Conservation (phyloP, 2,888 invertebrate species). For the Cosmopolites sordidus region DNA sequence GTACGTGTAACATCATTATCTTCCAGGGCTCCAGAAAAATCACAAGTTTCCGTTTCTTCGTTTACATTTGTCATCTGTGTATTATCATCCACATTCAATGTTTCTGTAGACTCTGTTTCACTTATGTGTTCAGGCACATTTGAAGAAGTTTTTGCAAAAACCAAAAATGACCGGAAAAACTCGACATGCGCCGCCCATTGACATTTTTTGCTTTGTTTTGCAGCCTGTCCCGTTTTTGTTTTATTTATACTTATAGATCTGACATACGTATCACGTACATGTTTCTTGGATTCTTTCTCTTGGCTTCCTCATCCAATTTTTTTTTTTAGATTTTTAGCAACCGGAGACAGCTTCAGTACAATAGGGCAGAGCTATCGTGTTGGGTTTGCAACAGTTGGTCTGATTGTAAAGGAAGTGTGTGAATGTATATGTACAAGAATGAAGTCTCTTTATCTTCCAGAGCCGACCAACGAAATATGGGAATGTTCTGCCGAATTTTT, state of each 20-base stretch:
- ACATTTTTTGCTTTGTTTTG: too few relatives aligned
- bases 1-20: not conserved
- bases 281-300: slow-evolving; percentile 28
- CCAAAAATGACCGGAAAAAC: slow-evolving; percentile 18
- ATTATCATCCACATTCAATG: not conserved
- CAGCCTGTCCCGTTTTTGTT: slow-evolving; percentile 25
- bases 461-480: slow-evolving; percentile 22
- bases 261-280: slow-evolving; percentile 27
- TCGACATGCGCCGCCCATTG: too few relatives aligned
- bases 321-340: slow-evolving; percentile 30
- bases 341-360: slow-evolving; percentile 25
- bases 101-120: not conserved
- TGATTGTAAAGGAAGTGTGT: slow-evolving; percentile 26
- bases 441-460: slow-evolving; percentile 16
- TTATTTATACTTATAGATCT: slow-evolving; percentile 20
- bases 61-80: not conserved
- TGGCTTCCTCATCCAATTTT: slow-evolving; percentile 24
- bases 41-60: not conserved
- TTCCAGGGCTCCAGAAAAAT: not conserved
- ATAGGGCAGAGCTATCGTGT: slow-evolving; percentile 29
- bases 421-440: slow-evolving; percentile 23
- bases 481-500: slow-evolving; percentile 18
- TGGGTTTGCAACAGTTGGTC: slow-evolving; percentile 29
- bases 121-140: too few relatives aligned
- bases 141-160: slow-evolving; percentile 18